phyloP scores from a whole-genome alignment of 2,888 invertebrate genomes.

The Calliopum simillimum region DNA sequence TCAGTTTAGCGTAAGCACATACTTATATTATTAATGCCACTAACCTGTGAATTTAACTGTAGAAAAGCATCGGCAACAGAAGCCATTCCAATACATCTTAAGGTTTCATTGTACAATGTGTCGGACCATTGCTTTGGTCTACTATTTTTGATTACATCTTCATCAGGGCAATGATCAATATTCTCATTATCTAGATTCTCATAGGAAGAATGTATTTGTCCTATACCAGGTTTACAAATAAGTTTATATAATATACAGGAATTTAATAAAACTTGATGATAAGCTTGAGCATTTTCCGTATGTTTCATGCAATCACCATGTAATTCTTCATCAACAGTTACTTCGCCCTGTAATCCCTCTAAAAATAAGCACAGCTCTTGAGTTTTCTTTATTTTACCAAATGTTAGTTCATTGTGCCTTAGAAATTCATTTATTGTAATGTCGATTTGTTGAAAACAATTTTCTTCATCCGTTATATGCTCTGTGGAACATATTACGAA shows the following conservation, averaged over 20 bases:
- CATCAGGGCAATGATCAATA: slow-evolving; percentile 57
- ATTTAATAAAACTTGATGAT: slow-evolving; percentile 56
- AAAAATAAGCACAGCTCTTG: slow-evolving; percentile 54
- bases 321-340: slow-evolving; percentile 48
- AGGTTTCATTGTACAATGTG: slow-evolving; percentile 51
- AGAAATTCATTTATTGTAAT: slow-evolving; percentile 46
- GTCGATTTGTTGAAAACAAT: slow-evolving; percentile 54
- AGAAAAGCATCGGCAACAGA: slow-evolving; percentile 53
- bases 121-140: slow-evolving; percentile 60
- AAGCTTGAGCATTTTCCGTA: slow-evolving; percentile 43
- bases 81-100: slow-evolving; percentile 55
- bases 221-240: slow-evolving; percentile 51
- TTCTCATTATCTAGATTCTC: slow-evolving; percentile 56
- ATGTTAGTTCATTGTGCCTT: slow-evolving; percentile 36
- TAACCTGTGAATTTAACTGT: slow-evolving; percentile 43
- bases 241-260: slow-evolving; percentile 57
- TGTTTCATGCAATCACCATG: slow-evolving; percentile 44
- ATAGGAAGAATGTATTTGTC: slow-evolving; percentile 24
- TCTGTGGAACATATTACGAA: slow-evolving; percentile 63
- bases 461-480: slow-evolving; percentile 52
- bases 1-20: no score
- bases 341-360: slow-evolving; percentile 51
- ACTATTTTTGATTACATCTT: slow-evolving; percentile 60
- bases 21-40: background rate
- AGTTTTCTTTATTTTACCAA: slow-evolving; percentile 41